Evolutionary conservation across 2,888 invertebrate genomes (phyloP), one percentile per base, ranked within the genome.

Genomic region (Phanerotoma sp.): DNA sequence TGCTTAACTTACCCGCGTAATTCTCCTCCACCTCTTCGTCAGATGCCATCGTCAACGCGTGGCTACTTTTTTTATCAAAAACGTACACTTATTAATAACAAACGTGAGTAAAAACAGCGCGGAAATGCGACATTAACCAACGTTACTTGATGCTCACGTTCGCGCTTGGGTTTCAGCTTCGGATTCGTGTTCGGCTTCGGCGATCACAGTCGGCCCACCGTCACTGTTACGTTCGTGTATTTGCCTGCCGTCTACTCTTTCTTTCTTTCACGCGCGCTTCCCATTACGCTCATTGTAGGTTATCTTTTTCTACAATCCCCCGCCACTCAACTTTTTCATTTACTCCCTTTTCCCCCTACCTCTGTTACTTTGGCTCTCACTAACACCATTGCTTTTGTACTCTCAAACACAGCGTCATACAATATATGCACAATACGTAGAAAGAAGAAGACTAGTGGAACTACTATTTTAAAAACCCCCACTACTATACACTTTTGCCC

Each of bases 21-120:
- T 86, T 88, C 77, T 91, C 92, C 73, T 91, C 91, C 77, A 91
- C 86, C 80, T 91, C 91, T 75, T 91, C 91, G 73, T 91, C 91
- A 63, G 91, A 91, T 79, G 91, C 91, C 91, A 91, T 91, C 79
- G 62, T 68, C 57, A 33, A 32, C 51, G 51, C 38, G 51, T 44
- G 20, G 49, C 38, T 48, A 38, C 54, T 45, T 46, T 30, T 48
- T 15, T 41, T 47, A 48, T 56, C 53, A 52, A 50, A 37, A 16
- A 55, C 41, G 45, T 54, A 45, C 44, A 50, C 55, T 48, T 30
- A 51, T 44, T 30, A 49, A 53, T 40, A 57, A 45, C 49, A 53
- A 54, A 54, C 51, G 53, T 48, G 21, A 51, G 45, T 47, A 59
- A 42, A 46, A 56, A 63, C 60, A 57, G 63, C 56, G 57, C 66